phyloP scores from a whole-genome alignment of 1,140 invertebrate genomes.

The Anoplophora glabripennis region DNA sequence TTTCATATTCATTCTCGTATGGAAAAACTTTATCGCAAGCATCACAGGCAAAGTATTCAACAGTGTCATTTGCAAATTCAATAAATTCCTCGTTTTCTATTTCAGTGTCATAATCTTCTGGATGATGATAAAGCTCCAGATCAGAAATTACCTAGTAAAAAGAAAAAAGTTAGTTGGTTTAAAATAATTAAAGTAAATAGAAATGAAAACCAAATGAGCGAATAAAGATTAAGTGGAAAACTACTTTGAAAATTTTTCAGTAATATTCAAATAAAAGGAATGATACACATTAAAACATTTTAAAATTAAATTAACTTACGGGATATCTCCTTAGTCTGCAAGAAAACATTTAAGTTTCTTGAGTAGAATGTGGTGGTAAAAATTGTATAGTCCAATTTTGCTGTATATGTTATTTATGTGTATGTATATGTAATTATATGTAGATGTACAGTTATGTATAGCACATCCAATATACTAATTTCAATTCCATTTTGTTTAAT shows the following conservation, averaged over 20 bases:
- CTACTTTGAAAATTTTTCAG: conserved; percentile 18
- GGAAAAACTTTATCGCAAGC: conserved; percentile 72
- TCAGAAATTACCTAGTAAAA: conserved; percentile 10
- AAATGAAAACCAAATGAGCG: conserved; percentile 4
- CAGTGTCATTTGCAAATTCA: no score
- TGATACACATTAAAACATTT: conserved; percentile 11
- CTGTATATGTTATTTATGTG: not conserved
- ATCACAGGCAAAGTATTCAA: conserved; percentile 58
- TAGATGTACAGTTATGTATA: not conserved
- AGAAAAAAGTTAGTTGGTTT: conserved; percentile 15
- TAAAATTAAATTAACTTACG: conserved; percentile 15
- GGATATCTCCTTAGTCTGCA: conserved; percentile 22
- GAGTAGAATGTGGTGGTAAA: not conserved
- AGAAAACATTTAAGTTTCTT: conserved; percentile 29
- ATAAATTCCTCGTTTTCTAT: not conserved
- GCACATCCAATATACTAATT: not conserved
- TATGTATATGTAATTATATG: not conserved
- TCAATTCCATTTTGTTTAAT: not conserved
- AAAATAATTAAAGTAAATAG: conserved; percentile 9
- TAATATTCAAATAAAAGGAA: not conserved
- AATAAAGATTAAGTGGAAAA: conserved; percentile 14
- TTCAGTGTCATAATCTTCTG: conserved; percentile 2
- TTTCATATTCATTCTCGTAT: conserved; percentile 55
- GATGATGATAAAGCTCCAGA: conserved; percentile 7
- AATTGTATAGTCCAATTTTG: not conserved